These are phyloP conservation scores for Caenorhabditis inopinata DNA, from an alignment of 1,140 invertebrate species.

Conservation along the genomic window DNA sequence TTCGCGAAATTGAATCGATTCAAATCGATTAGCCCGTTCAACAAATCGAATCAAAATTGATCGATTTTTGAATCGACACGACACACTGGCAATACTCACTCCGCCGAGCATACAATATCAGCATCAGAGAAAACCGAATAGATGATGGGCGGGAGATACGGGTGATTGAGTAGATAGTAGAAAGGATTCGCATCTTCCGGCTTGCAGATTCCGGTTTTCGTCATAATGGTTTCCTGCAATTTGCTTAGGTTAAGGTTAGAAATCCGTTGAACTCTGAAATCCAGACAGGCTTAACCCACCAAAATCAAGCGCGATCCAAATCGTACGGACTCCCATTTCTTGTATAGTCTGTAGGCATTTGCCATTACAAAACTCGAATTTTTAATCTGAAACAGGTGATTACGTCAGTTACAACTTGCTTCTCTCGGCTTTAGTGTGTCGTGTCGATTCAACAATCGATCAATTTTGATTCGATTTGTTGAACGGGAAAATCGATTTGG, in stretches of 20 bases:
- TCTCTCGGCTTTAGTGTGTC: too few relatives aligned
- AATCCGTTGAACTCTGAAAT: not conserved
- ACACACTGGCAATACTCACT: not conserved
- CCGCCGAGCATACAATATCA: not conserved
- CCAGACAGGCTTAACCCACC: not conserved
- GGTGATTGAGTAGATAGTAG: not conserved
- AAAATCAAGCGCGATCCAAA: not conserved
- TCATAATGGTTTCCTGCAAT: not conserved
- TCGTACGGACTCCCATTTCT: conserved; percentile 1
- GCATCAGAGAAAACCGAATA: not conserved
- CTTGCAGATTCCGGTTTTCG: not conserved
- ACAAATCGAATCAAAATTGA: too few relatives aligned
- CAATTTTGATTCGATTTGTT: too few relatives aligned
- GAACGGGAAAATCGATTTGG: too few relatives aligned
- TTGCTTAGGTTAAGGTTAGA: not conserved
- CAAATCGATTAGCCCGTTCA: too few relatives aligned
- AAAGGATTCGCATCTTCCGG: not conserved
- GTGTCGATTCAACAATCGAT: too few relatives aligned
- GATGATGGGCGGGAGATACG: not conserved
- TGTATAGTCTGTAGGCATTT: not conserved
- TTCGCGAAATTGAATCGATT: too few relatives aligned
- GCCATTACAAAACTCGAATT: not conserved
- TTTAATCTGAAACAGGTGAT: conserved; percentile 4
- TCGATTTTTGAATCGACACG: too few relatives aligned
- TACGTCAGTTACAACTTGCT: too few relatives aligned